Conservation (phyloP, 2,797 vertebrate genomes). For the Echeneis naucrates region DNA sequence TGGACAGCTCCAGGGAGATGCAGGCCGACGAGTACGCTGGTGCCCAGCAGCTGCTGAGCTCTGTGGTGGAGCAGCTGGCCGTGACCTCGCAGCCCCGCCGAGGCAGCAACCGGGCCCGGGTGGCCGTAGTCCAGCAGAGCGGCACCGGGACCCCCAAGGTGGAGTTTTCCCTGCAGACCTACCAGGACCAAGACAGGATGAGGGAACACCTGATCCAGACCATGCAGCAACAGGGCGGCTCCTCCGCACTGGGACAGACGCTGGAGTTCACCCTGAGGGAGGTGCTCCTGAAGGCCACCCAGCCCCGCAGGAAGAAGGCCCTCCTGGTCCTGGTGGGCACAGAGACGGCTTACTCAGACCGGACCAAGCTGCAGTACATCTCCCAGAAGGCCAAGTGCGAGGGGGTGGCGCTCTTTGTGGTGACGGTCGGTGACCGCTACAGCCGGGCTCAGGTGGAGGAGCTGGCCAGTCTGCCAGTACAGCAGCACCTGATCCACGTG, state of each 20-base stretch:
- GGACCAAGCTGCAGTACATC: conserved; percentile 75
- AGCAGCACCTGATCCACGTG: conserved; percentile 87
- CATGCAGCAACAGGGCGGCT: conserved; percentile 80
- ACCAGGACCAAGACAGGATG: conserved; percentile 74
- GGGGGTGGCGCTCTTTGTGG: conserved; percentile 86
- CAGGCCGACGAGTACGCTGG: conserved; percentile 78
- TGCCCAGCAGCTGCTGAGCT: conserved; percentile 83
- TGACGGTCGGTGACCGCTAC: conserved; percentile 80
- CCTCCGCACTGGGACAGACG: conserved; percentile 78
- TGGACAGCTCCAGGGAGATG: conserved; percentile 86
- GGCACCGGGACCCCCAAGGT: conserved; percentile 52
- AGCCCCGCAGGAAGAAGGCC: conserved; percentile 74
- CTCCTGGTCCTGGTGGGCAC: conserved; percentile 84
- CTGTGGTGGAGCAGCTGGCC: conserved; percentile 82
- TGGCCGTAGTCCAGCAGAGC: conserved; percentile 85
- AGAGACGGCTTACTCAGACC: conserved; percentile 81
- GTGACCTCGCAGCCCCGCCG: conserved; percentile 76
- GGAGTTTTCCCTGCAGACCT: conserved; percentile 85
- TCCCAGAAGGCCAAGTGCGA: conserved; percentile 86
- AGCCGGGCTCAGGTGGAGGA: conserved; percentile 77
- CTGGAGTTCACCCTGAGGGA: conserved; percentile 83
- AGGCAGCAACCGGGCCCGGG: conserved; percentile 68
- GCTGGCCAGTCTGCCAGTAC: conserved; percentile 81
- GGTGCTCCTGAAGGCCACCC: conserved; percentile 75
- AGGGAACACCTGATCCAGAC: conserved; percentile 78